phyloP scores from a whole-genome alignment of 1,140 invertebrate genomes.

The Zaprionus camerounensis region DNA sequence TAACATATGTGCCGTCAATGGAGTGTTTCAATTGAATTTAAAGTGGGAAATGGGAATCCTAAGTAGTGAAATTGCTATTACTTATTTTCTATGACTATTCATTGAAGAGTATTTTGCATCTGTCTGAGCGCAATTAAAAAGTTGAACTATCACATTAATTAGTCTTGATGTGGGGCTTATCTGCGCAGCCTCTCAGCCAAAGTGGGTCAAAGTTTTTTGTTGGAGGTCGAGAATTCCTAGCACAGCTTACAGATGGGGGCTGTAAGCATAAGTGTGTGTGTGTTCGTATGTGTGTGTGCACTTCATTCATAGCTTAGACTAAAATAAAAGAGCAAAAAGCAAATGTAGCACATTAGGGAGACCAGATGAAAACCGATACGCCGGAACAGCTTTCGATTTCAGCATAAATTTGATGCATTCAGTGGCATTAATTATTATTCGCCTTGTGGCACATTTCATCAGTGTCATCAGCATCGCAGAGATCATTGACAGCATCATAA shows the following conservation, averaged over 20 bases:
- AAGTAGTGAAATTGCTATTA: slow-evolving; percentile 19
- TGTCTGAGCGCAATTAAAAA: slow-evolving; percentile 5
- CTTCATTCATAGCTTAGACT: background rate
- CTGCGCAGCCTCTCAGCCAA: slow-evolving; percentile 29
- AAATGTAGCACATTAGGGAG: slow-evolving; percentile 32
- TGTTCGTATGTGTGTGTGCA: background rate
- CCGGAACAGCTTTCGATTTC: slow-evolving; percentile 24
- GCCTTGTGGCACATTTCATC: slow-evolving; percentile 32
- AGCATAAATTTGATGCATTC: slow-evolving; percentile 34
- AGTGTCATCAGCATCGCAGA: slow-evolving; percentile 14
- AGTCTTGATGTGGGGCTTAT: slow-evolving; percentile 38
- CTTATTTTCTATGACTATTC: background rate
- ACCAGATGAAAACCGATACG: slow-evolving; percentile 27
- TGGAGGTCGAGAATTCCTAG: slow-evolving; percentile 43
- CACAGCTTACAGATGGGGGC: background rate
- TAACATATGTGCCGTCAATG: slow-evolving; percentile 33
- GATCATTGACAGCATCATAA: slow-evolving; percentile 38
- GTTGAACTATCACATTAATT: slow-evolving; percentile 37
- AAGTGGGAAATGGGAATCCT: background rate
- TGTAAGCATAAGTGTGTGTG: background rate
- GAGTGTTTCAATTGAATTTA: slow-evolving; percentile 4
- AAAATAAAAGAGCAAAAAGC: slow-evolving; percentile 6
- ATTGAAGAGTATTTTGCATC: slow-evolving; percentile 13
- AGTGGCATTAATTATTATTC: slow-evolving; percentile 49
- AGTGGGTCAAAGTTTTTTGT: slow-evolving; percentile 55